These are phyloP conservation scores for Tautogolabrus adspersus DNA, from an alignment of 2,113 vertebrate species.

Conservation along the genomic window DNA sequence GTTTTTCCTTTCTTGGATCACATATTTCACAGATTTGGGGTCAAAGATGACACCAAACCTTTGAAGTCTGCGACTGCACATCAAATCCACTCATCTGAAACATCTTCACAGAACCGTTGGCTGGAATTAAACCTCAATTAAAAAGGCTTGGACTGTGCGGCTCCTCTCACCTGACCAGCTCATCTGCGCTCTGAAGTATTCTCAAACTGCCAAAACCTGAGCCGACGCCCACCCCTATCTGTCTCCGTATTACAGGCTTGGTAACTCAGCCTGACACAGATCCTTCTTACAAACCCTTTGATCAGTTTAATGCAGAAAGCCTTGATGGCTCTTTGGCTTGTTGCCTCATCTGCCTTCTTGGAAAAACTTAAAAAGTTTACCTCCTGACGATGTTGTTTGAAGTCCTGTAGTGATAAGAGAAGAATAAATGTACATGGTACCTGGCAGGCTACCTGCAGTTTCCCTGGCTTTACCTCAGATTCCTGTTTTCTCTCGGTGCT, in stretches of 20 bases:
- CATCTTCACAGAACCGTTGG: background rate
- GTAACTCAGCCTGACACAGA: conserved; percentile 40
- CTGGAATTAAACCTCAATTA: conserved; percentile 25
- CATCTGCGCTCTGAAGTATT: conserved; percentile 13
- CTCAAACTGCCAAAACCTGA: conserved; percentile 9
- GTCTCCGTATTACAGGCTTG: background rate
- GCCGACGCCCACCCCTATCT: background rate
- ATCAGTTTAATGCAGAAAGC: conserved; percentile 36
- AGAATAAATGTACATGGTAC: background rate
- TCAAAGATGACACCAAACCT: conserved; percentile 8
- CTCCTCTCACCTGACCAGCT: conserved; percentile 44
- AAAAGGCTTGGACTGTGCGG: background rate
- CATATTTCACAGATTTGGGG: background rate
- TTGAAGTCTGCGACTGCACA: background rate
- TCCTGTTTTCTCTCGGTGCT: conserved; percentile 11
- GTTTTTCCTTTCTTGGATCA: background rate
- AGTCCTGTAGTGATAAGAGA: conserved; percentile 23
- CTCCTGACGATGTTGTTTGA: conserved; percentile 6
- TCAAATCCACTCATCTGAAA: conserved; percentile 22
- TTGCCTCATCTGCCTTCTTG: conserved; percentile 22
- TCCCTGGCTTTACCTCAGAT: background rate
- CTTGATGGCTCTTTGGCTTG: background rate
- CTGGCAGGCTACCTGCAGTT: background rate
- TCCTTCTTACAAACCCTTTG: conserved; percentile 55
- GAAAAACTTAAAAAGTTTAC: conserved; percentile 8